These are phyloP conservation scores for Alfaro cultratus DNA, from an alignment of 2,797 vertebrate genomes.

Conservation along the genomic window DNA sequence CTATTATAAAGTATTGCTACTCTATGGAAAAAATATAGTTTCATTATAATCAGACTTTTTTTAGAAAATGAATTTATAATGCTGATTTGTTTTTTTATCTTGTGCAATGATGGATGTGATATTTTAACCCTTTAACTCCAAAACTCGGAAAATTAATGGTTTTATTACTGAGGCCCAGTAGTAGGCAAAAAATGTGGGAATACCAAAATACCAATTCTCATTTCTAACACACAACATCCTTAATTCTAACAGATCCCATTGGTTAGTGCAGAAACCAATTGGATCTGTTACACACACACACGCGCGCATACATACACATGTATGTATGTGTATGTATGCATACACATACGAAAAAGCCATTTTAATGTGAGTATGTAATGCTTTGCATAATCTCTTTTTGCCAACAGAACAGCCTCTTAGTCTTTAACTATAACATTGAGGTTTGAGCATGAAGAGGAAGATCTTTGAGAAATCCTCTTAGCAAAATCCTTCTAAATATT, in stretches of 20 bases:
- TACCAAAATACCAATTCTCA: neutral
- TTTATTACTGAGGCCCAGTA: no score
- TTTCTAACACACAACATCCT: neutral
- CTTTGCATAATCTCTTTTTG: neutral
- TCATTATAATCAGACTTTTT: no score
- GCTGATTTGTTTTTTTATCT: no score
- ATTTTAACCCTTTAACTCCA: no score
- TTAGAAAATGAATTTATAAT: no score
- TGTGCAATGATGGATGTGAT: no score
- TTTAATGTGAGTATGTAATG: neutral
- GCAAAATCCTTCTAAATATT: neutral
- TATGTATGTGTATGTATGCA: no score
- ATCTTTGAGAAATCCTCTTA: neutral
- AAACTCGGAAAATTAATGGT: no score
- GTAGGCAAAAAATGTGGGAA: no score
- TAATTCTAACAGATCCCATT: neutral
- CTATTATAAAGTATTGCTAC: neutral
- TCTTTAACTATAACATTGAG: neutral
- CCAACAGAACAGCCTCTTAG: neutral
- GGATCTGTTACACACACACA: no score
- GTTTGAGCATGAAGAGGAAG: neutral
- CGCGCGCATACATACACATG: no score
- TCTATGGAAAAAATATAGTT: neutral
- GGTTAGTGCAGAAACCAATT: neutral
- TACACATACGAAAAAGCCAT: neutral